A percentile compares a stretch with the other conserved stretches of the same genome.
These are phyloP conservation scores for Bombus superbus DNA, from an alignment of 1,140 invertebrate species.

Conservation along the genomic window DNA sequence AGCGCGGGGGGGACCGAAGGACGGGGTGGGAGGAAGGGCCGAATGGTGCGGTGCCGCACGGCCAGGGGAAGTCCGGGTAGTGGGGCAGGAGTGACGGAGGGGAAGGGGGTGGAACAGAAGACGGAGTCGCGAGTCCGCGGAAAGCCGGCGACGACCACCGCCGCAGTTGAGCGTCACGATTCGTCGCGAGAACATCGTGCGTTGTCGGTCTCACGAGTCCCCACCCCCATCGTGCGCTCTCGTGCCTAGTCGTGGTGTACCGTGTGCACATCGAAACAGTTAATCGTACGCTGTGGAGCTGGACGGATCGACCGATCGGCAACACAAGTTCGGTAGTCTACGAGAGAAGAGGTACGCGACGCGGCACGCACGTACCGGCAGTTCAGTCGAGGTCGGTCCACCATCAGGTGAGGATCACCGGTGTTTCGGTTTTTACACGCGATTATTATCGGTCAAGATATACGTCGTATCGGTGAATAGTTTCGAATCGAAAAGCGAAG, in stretches of 20 bases:
- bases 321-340: slow-evolving; percentile 13
- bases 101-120: slow-evolving; percentile 33
- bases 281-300: slow-evolving; percentile 8
- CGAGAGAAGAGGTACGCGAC: slow-evolving; percentile 20
- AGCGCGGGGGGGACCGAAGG: too few relatives aligned
- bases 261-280: slow-evolving; percentile 36
- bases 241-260: slow-evolving; percentile 4
- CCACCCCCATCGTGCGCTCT: not conserved
- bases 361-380: slow-evolving; percentile 20
- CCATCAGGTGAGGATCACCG: slow-evolving; percentile 38
- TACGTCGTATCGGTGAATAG: not conserved
- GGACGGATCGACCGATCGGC: slow-evolving; percentile 18
- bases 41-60: slow-evolving; percentile 34
- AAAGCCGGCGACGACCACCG: slow-evolving; percentile 66
- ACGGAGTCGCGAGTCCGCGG: slow-evolving; percentile 65
- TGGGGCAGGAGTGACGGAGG: not conserved
- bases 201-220: not conserved
- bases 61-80: slow-evolving; percentile 28
- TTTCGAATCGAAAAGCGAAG: too few relatives aligned
- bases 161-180: slow-evolving; percentile 73
- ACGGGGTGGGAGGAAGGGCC: not conserved
- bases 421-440: not conserved
- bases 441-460: not conserved
- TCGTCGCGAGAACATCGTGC: slow-evolving; percentile 67
- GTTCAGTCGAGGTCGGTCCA: slow-evolving; percentile 61